phyloP scores from a whole-genome alignment of 2,888 invertebrate genomes.

The Amblyjoppa proteus region DNA sequence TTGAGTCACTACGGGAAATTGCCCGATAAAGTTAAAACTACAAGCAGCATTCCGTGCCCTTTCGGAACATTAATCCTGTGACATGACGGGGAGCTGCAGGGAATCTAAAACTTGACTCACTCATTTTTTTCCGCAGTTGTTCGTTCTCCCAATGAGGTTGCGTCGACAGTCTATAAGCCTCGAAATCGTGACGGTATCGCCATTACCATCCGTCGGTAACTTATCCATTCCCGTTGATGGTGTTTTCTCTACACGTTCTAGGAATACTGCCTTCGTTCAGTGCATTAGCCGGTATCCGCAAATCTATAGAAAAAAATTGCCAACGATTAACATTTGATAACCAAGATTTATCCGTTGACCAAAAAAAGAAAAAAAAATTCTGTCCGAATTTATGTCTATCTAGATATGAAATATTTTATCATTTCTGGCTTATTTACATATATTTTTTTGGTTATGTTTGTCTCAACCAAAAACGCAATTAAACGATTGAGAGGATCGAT shows the following conservation, averaged over 20 bases:
- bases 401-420: neutral
- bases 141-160: neutral
- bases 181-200: neutral
- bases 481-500: no score
- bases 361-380: no score
- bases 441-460: no score
- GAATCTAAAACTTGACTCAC: neutral
- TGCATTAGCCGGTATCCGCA: neutral
- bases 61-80: neutral
- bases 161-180: neutral
- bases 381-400: neutral
- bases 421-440: no score
- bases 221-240: neutral
- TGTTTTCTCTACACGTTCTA: neutral
- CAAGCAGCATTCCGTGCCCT: conserved; percentile 17
- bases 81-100: conserved; percentile 6
- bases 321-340: neutral
- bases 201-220: neutral
- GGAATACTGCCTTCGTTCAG: neutral
- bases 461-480: no score
- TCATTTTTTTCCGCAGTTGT: neutral
- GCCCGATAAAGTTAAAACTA: conserved; percentile 4
- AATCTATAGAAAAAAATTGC: neutral
- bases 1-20: conserved; percentile 12
- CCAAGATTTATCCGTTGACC: neutral